A percentile compares a stretch with the other conserved stretches of the same genome.
phyloP scores from a whole-genome alignment of 1,140 invertebrate species.

The Pristionchus pacificus region DNA sequence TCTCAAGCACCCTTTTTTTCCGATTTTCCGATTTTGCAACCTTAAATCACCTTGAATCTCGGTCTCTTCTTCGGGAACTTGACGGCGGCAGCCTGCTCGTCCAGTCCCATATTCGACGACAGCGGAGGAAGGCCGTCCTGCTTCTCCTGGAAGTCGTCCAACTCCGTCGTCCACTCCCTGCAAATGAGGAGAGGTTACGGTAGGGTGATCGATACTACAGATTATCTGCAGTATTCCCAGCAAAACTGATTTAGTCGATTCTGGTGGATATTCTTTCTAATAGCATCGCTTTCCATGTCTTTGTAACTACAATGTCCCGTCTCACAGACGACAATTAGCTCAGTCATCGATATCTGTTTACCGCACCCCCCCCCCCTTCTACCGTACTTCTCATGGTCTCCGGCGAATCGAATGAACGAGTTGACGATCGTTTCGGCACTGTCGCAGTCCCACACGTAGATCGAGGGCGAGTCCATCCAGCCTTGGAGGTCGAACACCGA shows the following conservation, averaged over 20 bases:
- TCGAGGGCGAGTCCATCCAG: conserved; percentile 97
- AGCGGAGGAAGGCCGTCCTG: neutral
- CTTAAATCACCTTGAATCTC: conserved; percentile 10
- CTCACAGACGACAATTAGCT: too few species aligned
- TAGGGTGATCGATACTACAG: too few species aligned
- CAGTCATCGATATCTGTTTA: too few species aligned
- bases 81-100: neutral
- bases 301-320: too few species aligned
- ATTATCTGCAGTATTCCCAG: too few species aligned
- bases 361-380: too few species aligned
- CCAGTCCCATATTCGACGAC: neutral
- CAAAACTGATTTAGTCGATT: too few species aligned
- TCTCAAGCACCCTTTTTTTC: too few species aligned
- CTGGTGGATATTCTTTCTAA: too few species aligned
- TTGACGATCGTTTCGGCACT: conserved; percentile 80
- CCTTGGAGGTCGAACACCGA: conserved; percentile 95
- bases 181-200: neutral
- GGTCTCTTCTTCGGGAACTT: conserved; percentile 5
- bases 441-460: conserved; percentile 98
- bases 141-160: neutral
- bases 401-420: conserved; percentile 47
- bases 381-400: conserved; percentile 41
- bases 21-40: too few species aligned
- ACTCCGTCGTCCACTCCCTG: neutral
- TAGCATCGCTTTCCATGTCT: too few species aligned